Evolutionary conservation across 1,140 invertebrate species (phyloP), one percentile per base, ranked within the genome.

Genomic region (Helicoverpa armigera): DNA sequence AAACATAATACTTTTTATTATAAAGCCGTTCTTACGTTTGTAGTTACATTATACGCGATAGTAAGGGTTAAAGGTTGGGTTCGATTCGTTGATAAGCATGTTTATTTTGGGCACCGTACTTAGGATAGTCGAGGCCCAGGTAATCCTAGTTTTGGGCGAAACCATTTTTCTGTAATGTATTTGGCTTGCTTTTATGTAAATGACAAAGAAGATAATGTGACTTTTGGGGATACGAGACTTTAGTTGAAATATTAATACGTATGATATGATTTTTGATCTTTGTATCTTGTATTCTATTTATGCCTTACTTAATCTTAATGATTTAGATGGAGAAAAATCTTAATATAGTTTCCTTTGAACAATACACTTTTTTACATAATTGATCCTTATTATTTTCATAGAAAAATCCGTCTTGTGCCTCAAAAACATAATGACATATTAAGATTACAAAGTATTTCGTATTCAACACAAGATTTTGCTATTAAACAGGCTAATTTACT

Each of bases 1-100:
- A 67, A 67, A 65, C 63, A 65, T 65, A 67, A 67, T 50, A 43
- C 63, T 50, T 67, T 67, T 67, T 67, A 67, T 67, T 67, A 67
- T 67, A 67, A 67, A 67, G 43, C 63, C 35, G 43, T 67, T 67
- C 63, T 67, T 67, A 50, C 63, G 63, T 67, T 67, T 67, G 63
- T 67, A 23, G 63, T 67, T 67, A 50, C 63, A 67, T 67, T 67
- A 67, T 50, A 43, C 63, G 11, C 43, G 63, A 67, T 67, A 50
- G 43, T 18, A 50, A 18, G 63, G 63, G 43, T 50, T 18, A 18
- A 67, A 50, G 63, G 63, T 65, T 2, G 35, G 63, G 63, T 67
- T 67, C 63, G 43, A 50, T 67, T 67, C 63, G 10, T 43, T 18
- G 63, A 67, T 67, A 67, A 67, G 63, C 48, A 50, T 67, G 43